A percentile compares a stretch with the other conserved stretches of the same genome.
phyloP scores from a whole-genome alignment of 2,888 invertebrate genomes.

The Andrena camellia region DNA sequence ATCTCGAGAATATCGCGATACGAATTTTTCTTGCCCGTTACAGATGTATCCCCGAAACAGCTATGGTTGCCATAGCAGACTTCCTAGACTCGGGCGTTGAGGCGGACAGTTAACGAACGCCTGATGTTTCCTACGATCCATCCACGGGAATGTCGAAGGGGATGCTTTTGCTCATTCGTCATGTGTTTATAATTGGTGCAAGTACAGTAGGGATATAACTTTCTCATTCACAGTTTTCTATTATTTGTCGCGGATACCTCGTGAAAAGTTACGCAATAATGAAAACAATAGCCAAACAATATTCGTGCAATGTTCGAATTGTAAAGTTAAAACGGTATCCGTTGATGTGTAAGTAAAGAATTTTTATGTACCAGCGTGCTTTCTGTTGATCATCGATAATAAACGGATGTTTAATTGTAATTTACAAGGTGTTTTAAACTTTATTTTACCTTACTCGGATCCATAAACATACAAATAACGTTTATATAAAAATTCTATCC shows the following conservation, averaged over 20 bases:
- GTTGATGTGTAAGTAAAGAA: neutral
- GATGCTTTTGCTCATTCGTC: neutral
- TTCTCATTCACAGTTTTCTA: neutral
- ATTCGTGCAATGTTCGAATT: neutral
- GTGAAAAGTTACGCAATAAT: neutral
- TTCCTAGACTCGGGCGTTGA: slow-evolving; percentile 89
- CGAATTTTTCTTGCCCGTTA: slow-evolving; percentile 73
- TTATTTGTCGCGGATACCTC: neutral
- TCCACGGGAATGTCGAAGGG: neutral
- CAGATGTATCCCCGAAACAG: slow-evolving; percentile 87
- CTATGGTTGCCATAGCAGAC: slow-evolving; percentile 87
- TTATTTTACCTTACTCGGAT: slow-evolving; percentile 11
- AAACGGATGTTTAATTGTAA: slow-evolving; percentile 22
- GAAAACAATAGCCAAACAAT: neutral
- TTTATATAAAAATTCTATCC: slow-evolving; percentile 7
- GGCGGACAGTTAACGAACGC: slow-evolving; percentile 75
- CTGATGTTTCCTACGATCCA: neutral
- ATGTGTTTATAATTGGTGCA: neutral
- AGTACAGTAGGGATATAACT: too few species aligned
- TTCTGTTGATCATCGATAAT: slow-evolving; percentile 1
- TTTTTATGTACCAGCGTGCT: slow-evolving; percentile 6
- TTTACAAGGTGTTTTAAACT: neutral
- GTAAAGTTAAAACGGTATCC: neutral
- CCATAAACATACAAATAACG: neutral
- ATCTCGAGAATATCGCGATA: neutral